A percentile compares a stretch with the other conserved stretches of the same genome.
Conservation (phyloP, 2,113 vertebrate genomes). For the Corythaixoides concolor region DNA sequence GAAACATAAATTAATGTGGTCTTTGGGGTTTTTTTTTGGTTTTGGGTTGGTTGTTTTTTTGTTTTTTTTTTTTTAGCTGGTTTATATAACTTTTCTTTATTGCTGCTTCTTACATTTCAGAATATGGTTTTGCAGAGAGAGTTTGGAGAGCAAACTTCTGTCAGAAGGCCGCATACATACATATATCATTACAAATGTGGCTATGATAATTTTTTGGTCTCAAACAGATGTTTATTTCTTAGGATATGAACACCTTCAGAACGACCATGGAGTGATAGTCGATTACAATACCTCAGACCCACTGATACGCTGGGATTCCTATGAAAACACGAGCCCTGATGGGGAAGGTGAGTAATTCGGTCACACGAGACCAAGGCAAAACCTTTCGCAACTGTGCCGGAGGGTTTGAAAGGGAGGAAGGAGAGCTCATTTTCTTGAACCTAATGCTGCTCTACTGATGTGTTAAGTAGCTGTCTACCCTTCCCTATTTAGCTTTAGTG, state of each 20-base stretch:
- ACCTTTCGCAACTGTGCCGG: background rate
- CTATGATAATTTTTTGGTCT: background rate
- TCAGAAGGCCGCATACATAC: background rate
- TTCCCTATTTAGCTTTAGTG: background rate
- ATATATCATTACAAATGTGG: background rate
- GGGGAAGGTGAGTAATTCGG: conserved; percentile 82
- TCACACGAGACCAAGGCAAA: background rate
- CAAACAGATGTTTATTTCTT: background rate
- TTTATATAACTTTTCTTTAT: background rate
- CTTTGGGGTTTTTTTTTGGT: background rate
- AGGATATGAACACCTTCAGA: conserved; percentile 85
- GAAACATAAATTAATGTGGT: background rate
- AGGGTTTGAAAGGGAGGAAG: background rate
- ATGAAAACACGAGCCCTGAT: conserved; percentile 84
- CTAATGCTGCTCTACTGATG: background rate
- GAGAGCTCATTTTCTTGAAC: background rate
- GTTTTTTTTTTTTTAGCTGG: background rate
- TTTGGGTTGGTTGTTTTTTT: background rate
- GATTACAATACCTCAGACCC: conserved; percentile 89
- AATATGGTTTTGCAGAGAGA: background rate
- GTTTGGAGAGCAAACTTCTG: background rate
- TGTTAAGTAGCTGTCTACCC: background rate
- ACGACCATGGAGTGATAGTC: conserved; percentile 81
- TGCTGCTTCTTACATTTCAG: background rate
- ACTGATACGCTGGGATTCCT: conserved; percentile 91